phyloP scores from a whole-genome alignment of 2,888 invertebrate species.

The Daptonema setosum region DNA sequence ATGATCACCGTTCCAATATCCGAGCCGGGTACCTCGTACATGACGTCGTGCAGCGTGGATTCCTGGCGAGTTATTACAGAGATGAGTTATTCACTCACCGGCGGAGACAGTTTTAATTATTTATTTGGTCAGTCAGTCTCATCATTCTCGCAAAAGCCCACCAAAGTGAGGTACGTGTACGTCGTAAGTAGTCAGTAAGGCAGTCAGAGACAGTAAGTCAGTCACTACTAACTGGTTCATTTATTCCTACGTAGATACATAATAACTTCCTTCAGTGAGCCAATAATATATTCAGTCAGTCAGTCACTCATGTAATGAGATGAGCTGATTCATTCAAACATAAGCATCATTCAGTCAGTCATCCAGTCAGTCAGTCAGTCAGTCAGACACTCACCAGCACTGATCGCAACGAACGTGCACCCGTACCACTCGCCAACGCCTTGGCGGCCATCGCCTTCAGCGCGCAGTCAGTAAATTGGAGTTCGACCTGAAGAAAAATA shows the following conservation, averaged over 20 bases:
- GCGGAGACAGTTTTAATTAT: too few species aligned
- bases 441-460: constrained; percentile 58
- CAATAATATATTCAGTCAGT: too few species aligned
- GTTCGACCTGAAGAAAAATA: constrained; percentile 70
- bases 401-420: constrained; percentile 43
- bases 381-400: neutral
- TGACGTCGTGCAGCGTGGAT: constrained; percentile 69
- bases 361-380: neutral
- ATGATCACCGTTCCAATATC: constrained; percentile 69
- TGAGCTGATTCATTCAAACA: too few species aligned
- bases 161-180: too few species aligned
- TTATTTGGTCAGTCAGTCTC: too few species aligned
- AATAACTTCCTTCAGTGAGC: too few species aligned
- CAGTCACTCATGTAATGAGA: too few species aligned
- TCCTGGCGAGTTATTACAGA: constrained; percentile 41
- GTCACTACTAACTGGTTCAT: neutral
- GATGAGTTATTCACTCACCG: too few species aligned
- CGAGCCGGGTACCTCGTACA: constrained; percentile 93
- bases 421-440: constrained; percentile 85
- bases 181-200: too few species aligned
- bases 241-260: neutral
- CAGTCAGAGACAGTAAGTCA: too few species aligned
- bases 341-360: neutral
- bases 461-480: constrained; percentile 70
- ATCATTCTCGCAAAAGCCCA: too few species aligned